Evolutionary conservation across 2,113 vertebrate species (phyloP).

Genomic region (Callorhinus ursinus): DNA sequence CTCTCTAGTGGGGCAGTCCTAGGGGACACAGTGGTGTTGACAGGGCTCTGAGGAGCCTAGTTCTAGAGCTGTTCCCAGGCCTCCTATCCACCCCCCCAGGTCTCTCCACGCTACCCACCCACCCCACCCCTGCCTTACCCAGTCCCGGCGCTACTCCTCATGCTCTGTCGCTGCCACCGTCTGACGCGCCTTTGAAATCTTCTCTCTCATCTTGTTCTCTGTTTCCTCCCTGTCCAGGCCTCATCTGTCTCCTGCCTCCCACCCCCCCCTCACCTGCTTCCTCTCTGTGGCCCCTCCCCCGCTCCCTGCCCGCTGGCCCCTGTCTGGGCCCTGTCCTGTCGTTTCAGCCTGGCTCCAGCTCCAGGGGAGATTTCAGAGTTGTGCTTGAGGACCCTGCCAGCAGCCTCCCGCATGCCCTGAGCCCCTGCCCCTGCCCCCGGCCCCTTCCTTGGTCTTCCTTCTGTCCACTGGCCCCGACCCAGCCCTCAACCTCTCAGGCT

Average conservation of each 20-base stretch:
- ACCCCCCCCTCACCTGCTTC: neutral
- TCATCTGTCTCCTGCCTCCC: constrained; percentile 81
- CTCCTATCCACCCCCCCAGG: neutral
- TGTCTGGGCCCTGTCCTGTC: constrained; percentile 57
- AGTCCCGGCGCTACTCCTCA: neutral
- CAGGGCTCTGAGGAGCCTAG: neutral
- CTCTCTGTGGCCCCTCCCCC: constrained; percentile 56
- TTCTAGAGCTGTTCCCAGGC: neutral
- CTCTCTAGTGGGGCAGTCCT: neutral
- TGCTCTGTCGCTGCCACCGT: constrained; percentile 58
- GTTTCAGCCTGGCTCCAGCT: neutral
- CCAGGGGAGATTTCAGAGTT: neutral
- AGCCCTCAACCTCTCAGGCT: neutral
- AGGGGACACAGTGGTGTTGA: neutral
- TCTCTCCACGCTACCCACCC: rapidly evolving
- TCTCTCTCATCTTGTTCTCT: constrained; percentile 87
- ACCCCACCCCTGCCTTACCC: neutral
- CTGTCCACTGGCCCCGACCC: neutral
- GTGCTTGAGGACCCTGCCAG: neutral
- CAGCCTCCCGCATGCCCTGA: neutral
- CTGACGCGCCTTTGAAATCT: constrained; percentile 86
- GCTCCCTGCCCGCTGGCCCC: constrained; percentile 73
- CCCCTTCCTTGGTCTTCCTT: neutral
- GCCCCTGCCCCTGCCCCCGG: neutral
- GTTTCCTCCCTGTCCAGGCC: constrained; percentile 80